Conservation (phyloP, 1,140 invertebrate genomes). For the Drosophila nikananu region DNA sequence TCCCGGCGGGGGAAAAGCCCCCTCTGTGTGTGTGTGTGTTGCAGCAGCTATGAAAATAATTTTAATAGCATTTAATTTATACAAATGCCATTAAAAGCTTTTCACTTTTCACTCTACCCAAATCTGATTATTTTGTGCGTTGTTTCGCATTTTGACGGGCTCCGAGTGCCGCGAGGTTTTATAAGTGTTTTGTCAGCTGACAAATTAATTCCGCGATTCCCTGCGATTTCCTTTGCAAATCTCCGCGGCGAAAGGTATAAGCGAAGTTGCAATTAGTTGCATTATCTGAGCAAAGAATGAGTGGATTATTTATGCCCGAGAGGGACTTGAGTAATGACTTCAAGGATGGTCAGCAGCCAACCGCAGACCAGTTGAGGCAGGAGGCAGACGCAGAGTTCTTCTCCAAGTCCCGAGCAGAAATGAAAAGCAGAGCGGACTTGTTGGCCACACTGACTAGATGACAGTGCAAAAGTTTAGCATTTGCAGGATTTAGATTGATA, state of each 20-base stretch:
- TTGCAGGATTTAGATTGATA: conserved; percentile 32
- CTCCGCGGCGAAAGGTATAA: conserved; percentile 12
- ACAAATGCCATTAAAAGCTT: conserved; percentile 82
- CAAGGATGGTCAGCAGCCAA: conserved; percentile 32
- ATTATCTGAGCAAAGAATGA: conserved; percentile 27
- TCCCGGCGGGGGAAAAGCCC: background rate
- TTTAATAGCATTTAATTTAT: conserved; percentile 81
- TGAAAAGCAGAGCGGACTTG: conserved; percentile 3
- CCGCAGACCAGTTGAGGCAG: conserved; percentile 48
- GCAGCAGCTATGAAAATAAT: conserved; percentile 71
- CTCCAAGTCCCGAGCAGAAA: conserved; percentile 3
- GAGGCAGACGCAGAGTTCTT: background rate
- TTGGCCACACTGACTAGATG: conserved; percentile 13
- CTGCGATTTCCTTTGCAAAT: conserved; percentile 2
- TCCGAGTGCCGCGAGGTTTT: conserved; percentile 13
- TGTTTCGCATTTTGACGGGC: conserved; percentile 67
- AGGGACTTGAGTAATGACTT: conserved; percentile 37
- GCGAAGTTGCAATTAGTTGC: conserved; percentile 33
- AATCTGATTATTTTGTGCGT: conserved; percentile 80
- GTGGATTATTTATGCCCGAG: conserved; percentile 11
- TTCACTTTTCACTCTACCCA: conserved; percentile 67
- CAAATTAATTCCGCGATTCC: conserved; percentile 45
- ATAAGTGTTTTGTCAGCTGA: conserved; percentile 53
- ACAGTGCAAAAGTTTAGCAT: conserved; percentile 9
- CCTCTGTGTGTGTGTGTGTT: conserved; percentile 7